These are phyloP conservation scores for Grantiella picta DNA, from an alignment of 2,113 vertebrate species.

Conservation along the genomic window DNA sequence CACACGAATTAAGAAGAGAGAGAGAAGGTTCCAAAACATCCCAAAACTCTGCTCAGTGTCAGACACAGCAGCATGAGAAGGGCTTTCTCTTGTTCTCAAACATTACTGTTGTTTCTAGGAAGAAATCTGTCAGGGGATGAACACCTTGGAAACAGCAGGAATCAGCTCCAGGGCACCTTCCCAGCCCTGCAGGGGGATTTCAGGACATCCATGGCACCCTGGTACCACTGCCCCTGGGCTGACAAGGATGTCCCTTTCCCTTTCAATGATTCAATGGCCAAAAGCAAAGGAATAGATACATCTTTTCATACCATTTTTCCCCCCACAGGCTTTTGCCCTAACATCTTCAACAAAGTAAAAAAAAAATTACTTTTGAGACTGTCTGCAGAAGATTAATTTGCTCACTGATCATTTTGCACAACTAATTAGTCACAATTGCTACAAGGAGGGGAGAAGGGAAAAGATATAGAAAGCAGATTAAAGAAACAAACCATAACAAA, in stretches of 20 bases:
- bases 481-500: neutral
- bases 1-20: rapidly evolving
- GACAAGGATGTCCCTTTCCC: too few species aligned
- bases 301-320: neutral
- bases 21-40: neutral
- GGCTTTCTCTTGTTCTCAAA: neutral
- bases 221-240: neutral
- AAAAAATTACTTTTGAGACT: neutral
- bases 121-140: too few species aligned
- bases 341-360: neutral
- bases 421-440: neutral
- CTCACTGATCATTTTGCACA: neutral
- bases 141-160: neutral
- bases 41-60: neutral
- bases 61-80: neutral
- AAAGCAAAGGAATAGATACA: neutral
- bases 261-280: rapidly evolving
- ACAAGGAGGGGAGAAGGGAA: neutral
- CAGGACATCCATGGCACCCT: rapidly evolving
- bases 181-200: neutral
- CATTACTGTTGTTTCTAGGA: rapidly evolving
- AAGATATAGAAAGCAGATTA: neutral
- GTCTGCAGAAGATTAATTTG: neutral
- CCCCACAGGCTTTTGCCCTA: neutral
- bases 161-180: neutral